Conservation (phyloP, 2,797 vertebrate species). For the Pyrocephalus nanus region DNA sequence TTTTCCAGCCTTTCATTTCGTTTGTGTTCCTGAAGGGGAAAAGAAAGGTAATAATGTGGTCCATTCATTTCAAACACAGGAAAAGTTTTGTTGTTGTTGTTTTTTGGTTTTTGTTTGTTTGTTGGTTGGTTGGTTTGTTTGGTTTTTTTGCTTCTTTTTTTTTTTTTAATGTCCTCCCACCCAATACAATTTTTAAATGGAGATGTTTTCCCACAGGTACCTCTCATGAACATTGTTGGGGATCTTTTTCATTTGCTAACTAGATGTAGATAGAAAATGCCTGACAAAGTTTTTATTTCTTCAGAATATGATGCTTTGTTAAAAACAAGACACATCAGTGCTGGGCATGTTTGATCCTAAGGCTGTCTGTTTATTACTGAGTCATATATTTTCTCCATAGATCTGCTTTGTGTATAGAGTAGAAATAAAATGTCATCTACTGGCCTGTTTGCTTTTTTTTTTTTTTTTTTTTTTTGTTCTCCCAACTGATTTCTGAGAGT, state of each 20-base stretch:
- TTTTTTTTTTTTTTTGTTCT: accelerated
- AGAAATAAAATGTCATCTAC: background rate
- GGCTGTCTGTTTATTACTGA: background rate
- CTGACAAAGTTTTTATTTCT: background rate
- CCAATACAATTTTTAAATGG: background rate
- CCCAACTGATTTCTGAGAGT: background rate
- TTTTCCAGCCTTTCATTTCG: background rate
- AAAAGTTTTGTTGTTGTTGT: background rate
- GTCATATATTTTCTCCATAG: background rate
- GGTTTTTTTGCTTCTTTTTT: too few relatives aligned
- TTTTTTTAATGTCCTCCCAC: background rate
- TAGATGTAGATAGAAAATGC: background rate
- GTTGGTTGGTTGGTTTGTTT: too few relatives aligned
- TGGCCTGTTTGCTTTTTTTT: accelerated
- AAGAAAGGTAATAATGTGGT: background rate
- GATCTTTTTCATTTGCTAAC: background rate
- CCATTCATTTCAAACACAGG: background rate
- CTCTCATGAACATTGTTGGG: background rate
- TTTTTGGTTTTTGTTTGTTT: background rate
- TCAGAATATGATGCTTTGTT: background rate
- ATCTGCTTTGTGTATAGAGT: background rate
- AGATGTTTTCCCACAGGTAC: background rate
- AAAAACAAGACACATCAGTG: background rate
- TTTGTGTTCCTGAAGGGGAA: background rate
- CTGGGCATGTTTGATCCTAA: background rate